These are phyloP conservation scores for Diprion similis DNA, from an alignment of 1,140 invertebrate species.

Conservation along the genomic window DNA sequence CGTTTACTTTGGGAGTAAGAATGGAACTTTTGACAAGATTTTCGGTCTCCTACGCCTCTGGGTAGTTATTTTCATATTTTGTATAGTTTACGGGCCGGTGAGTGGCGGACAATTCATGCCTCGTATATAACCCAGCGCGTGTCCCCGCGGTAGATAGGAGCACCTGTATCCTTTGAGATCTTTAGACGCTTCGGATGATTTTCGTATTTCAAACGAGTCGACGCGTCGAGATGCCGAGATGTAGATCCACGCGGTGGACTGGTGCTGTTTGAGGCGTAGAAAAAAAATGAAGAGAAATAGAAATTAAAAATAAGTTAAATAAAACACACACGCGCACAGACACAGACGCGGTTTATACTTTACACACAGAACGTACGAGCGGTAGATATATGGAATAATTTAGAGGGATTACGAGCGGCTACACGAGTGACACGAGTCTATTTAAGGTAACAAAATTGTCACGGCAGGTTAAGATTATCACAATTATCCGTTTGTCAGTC, in stretches of 20 bases:
- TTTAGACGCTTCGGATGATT: slow-evolving; percentile 1
- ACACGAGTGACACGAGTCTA: slow-evolving; percentile 2
- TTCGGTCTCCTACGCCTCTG: not conserved
- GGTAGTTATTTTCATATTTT: slow-evolving; percentile 45
- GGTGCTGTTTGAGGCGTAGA: not conserved
- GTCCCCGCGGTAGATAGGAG: not conserved
- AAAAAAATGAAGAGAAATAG: not conserved
- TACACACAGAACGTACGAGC: not conserved
- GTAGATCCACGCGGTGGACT: not conserved
- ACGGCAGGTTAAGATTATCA: not conserved
- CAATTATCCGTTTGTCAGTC: slow-evolving; percentile 5
- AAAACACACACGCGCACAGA: not conserved
- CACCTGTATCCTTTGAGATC: slow-evolving; percentile 5
- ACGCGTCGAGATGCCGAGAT: not conserved
- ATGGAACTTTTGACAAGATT: no score
- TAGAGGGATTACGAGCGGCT: not conserved
- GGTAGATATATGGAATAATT: not conserved
- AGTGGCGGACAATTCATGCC: slow-evolving; percentile 35
- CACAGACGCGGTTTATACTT: no score
- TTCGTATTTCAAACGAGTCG: not conserved
- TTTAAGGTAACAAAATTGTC: not conserved
- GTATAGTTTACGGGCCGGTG: slow-evolving; percentile 45
- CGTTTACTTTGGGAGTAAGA: no score
- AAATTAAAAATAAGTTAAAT: not conserved
- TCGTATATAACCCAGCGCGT: not conserved